Evolutionary conservation across 2,888 invertebrate genomes (phyloP).

Genomic region (Pristionchus japonicus): DNA sequence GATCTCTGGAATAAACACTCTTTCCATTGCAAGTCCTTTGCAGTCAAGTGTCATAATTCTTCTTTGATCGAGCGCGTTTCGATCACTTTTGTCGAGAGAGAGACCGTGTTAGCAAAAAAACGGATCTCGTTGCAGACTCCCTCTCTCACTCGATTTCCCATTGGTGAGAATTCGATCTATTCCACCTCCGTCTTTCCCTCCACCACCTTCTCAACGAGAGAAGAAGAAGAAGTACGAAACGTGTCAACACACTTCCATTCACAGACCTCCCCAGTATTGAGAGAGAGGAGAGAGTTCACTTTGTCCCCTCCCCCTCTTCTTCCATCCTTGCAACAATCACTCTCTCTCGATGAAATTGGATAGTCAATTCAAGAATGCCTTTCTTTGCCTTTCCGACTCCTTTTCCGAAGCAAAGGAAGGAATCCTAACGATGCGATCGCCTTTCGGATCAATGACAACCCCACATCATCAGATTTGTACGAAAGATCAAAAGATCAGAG

Average conservation of each 20-base stretch:
- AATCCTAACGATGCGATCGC: background rate
- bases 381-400: background rate
- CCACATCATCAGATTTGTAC: background rate
- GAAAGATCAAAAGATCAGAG: constrained; percentile 1
- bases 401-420: background rate
- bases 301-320: background rate
- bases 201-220: background rate
- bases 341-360: constrained; percentile 30
- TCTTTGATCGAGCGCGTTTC: background rate
- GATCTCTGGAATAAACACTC: background rate
- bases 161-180: constrained; percentile 13
- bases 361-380: constrained; percentile 34
- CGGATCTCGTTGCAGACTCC: constrained; percentile 21
- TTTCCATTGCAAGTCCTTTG: background rate
- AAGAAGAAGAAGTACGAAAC: constrained; percentile 2
- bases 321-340: constrained; percentile 34
- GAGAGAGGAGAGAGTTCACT: constrained; percentile 18
- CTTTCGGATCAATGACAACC: background rate
- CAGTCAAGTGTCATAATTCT: constrained; percentile 26
- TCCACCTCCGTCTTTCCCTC: background rate
- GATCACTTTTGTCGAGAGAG: constrained; percentile 2
- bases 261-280: background rate
- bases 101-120: background rate
- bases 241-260: constrained; percentile 34
- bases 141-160: constrained; percentile 1